Evolutionary conservation across 2,113 vertebrate species (phyloP).

Genomic region (Hassar affinis): DNA sequence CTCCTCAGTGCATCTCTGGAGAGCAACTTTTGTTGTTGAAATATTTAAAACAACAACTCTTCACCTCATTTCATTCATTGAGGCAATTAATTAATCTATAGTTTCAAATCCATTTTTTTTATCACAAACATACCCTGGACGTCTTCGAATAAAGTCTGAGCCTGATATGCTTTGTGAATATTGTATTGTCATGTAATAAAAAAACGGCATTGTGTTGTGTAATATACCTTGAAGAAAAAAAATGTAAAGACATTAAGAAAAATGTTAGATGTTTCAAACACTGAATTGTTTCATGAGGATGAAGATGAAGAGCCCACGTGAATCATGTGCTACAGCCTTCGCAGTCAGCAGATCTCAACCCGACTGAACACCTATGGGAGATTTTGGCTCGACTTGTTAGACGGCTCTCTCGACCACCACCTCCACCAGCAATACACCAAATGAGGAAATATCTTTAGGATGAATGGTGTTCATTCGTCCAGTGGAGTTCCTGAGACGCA

Average conservation of each 20-base stretch:
- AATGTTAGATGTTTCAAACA: no score
- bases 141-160: background rate
- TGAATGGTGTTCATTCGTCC: no score
- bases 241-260: background rate
- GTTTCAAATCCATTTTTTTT: background rate
- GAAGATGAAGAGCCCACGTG: no score
- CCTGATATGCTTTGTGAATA: background rate
- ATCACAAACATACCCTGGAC: background rate
- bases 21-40: background rate
- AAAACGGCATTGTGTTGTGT: background rate
- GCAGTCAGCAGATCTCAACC: no score
- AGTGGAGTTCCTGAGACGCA: no score
- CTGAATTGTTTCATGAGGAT: no score
- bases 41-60: background rate
- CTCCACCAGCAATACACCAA: no score
- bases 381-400: no score
- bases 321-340: no score
- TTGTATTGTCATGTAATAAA: background rate
- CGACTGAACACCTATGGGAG: no score
- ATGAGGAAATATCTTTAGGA: no score
- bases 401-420: no score
- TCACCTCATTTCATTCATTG: background rate
- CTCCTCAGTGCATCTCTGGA: background rate
- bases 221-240: background rate
- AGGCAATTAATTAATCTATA: background rate